A percentile compares a stretch with the other conserved stretches of the same genome.
These are phyloP conservation scores for Eupithecia vulgata DNA, from an alignment of 2,888 invertebrate species.

Conservation along the genomic window DNA sequence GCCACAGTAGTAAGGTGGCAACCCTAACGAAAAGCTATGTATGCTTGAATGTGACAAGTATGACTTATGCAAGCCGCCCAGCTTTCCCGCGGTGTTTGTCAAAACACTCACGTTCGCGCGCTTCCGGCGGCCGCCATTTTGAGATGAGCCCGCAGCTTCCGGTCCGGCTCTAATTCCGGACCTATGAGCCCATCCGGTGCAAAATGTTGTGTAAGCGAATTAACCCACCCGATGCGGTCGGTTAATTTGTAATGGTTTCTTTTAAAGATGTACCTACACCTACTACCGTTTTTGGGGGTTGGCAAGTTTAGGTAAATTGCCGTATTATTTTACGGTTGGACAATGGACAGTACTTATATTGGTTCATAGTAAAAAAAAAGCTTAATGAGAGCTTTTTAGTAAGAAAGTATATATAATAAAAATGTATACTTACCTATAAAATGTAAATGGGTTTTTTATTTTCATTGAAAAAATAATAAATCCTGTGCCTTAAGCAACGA, in stretches of 20 bases:
- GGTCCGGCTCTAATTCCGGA: conserved; percentile 63
- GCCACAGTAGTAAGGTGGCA: conserved; percentile 4
- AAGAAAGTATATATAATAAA: too few relatives aligned
- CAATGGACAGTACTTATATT: not conserved
- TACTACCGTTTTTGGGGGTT: not conserved
- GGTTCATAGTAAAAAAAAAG: not conserved
- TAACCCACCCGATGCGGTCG: conserved; percentile 61
- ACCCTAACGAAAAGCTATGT: conserved; percentile 27
- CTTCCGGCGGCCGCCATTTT: conserved; percentile 71
- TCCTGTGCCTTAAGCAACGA: too few relatives aligned
- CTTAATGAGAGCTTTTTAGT: not conserved
- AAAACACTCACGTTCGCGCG: conserved; percentile 81
- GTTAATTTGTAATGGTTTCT: conserved; percentile 45
- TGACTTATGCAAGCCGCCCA: conserved; percentile 68
- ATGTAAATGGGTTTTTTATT: too few relatives aligned
- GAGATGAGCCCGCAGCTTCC: conserved; percentile 60
- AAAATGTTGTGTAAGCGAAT: conserved; percentile 80
- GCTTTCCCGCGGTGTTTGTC: conserved; percentile 77
- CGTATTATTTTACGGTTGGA: not conserved
- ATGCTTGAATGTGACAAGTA: conserved; percentile 44
- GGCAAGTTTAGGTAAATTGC: not conserved
- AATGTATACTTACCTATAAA: too few relatives aligned
- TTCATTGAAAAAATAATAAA: too few relatives aligned
- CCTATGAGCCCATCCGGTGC: conserved; percentile 66
- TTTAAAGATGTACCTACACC: conserved; percentile 13